Percentiles rank a stretch among this genome's conserved stretches.
These are phyloP conservation scores for Schrankia costaestrigalis DNA, from an alignment of 2,888 invertebrate species.

Conservation along the genomic window DNA sequence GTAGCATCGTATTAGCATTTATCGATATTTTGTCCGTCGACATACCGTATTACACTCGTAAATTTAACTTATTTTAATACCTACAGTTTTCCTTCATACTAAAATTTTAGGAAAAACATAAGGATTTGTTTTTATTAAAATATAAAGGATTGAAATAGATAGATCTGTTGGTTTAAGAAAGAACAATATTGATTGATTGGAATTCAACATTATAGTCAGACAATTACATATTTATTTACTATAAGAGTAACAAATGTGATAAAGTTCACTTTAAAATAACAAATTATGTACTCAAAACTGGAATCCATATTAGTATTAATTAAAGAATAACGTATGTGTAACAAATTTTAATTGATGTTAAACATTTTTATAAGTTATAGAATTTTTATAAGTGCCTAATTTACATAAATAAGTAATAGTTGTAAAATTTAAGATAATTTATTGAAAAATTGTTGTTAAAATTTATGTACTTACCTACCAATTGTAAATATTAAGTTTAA, in stretches of 20 bases:
- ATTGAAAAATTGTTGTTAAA: constrained; percentile 28
- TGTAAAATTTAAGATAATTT: constrained; percentile 29
- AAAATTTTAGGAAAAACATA: no score
- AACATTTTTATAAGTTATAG: constrained; percentile 12
- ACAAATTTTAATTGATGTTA: constrained; percentile 12
- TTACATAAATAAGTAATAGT: no score
- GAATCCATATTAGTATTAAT: constrained; percentile 3
- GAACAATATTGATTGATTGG: no score
- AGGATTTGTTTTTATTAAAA: no score
- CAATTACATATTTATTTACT: constrained; percentile 3
- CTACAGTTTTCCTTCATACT: no score
- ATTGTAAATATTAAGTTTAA: constrained; percentile 40
- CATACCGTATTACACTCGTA: no score
- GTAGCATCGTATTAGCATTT: no score
- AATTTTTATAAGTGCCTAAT: constrained; percentile 26
- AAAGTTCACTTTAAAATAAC: constrained; percentile 14
- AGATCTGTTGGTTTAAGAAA: no score
- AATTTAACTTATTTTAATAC: no score
- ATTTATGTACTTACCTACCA: constrained; percentile 13
- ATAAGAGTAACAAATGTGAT: constrained; percentile 14
- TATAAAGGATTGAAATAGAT: no score
- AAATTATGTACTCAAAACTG: constrained; percentile 28
- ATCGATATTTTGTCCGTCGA: no score
- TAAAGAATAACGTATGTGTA: constrained; percentile 6
- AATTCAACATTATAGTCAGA: constrained; percentile 11